phyloP scores from a whole-genome alignment of 2,797 vertebrate species.

The Peromyscus eremicus region DNA sequence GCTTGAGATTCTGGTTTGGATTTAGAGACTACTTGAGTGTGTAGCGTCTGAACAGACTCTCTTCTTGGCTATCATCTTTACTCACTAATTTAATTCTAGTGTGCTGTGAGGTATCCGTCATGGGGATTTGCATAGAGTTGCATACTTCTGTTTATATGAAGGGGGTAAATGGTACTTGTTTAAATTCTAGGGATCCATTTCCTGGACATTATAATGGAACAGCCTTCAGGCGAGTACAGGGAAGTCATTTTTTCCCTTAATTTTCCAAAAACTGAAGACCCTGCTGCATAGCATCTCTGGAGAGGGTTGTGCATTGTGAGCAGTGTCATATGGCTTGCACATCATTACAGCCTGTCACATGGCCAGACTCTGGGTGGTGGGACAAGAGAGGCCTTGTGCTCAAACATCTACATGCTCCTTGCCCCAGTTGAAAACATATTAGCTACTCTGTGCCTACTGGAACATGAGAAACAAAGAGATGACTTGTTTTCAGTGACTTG shows the following conservation, averaged over 20 bases:
- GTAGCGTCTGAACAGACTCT: background rate
- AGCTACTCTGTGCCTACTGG: background rate
- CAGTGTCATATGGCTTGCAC: background rate
- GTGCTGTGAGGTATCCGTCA: background rate
- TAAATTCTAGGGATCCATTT: slow-evolving; percentile 40
- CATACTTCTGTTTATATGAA: background rate
- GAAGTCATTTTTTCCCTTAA: background rate
- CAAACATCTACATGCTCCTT: background rate
- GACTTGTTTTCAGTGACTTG: slow-evolving; percentile 40
- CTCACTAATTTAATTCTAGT: slow-evolving; percentile 40
- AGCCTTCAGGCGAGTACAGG: slow-evolving; percentile 20
- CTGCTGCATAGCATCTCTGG: background rate
- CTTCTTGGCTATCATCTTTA: slow-evolving; percentile 14
- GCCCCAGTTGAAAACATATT: slow-evolving; percentile 15
- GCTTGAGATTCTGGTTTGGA: slow-evolving; percentile 11
- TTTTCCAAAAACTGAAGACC: slow-evolving; percentile 10
- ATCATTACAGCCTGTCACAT: background rate
- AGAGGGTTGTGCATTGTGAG: background rate
- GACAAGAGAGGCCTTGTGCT: slow-evolving; percentile 34
- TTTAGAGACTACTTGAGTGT: slow-evolving; percentile 22
- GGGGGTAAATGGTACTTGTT: background rate
- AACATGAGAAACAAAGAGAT: slow-evolving; percentile 31
- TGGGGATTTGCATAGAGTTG: background rate
- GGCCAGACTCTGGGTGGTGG: background rate
- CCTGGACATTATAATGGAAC: background rate